A percentile compares a stretch with the other conserved stretches of the same genome.
phyloP scores from a whole-genome alignment of 2,113 vertebrate genomes.

The Rattus rattus region DNA sequence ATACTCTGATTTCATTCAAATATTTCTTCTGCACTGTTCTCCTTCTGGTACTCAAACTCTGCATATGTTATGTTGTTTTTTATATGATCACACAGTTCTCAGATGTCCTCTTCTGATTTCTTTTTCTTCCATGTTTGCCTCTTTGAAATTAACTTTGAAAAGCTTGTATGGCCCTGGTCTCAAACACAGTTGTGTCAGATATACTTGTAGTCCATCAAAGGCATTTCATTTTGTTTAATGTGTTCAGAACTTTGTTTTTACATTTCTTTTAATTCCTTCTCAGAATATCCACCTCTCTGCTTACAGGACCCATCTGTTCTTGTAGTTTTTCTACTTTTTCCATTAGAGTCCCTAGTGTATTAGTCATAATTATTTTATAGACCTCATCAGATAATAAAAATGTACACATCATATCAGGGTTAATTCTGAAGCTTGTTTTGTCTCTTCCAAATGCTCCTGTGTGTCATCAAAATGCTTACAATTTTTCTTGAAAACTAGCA shows the following conservation, averaged over 20 bases:
- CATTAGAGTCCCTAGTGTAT: background rate
- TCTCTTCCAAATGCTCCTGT: background rate
- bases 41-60: background rate
- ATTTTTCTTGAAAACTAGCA: background rate
- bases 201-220: background rate
- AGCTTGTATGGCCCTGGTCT: background rate
- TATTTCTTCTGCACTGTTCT: background rate
- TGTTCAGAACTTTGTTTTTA: background rate
- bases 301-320: background rate
- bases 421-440: background rate
- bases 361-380: slow-evolving; percentile 3
- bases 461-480: background rate
- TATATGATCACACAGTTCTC: background rate
- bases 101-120: background rate
- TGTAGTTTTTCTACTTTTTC: background rate
- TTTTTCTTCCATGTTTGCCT: background rate
- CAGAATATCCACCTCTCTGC: background rate
- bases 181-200: background rate
- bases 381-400: background rate
- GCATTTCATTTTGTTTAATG: background rate
- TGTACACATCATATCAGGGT: background rate
- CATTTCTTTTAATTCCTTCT: background rate
- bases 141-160: background rate
- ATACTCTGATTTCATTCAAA: slow-evolving; percentile 3
- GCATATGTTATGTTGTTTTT: background rate